Evolutionary conservation across 2,113 vertebrate genomes (phyloP), one percentile per base, ranked within the genome.

Genomic region (Pterocles burchelli): DNA sequence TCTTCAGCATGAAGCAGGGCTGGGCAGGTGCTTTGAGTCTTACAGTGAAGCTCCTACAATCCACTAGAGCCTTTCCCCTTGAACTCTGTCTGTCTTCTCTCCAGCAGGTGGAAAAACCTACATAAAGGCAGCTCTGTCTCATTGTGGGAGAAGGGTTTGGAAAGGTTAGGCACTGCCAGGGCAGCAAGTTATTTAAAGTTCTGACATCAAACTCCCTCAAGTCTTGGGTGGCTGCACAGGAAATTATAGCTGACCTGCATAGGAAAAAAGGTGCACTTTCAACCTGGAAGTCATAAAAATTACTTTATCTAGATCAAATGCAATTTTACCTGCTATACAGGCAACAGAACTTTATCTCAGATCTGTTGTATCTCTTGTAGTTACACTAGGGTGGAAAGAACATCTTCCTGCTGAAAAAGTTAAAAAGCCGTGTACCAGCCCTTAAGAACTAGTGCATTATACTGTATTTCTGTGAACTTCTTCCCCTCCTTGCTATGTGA

Each of bases 191-290:
- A 88, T 88, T 90, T 93, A 28, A 93, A 89, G 93, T 85, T 91
- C 89, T 93, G 85, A 93, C 45, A 70, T 95, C 77, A 91, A 66
- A 68, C 20, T 94, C 57, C 63, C n/a, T 76, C 28, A 58, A 43
- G 70, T 66, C 62, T 73, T 85, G 49, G 16, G 66, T 54, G 58
- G 13, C 77, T 82, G 62, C 16, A 22, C 61, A 49, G 81, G 70
- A 82, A 91, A 95, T 92, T 89, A 52, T 48, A 93, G 77, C 68
- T 95, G 91, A 94, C 94, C 95, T 95, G 81, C 87, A 94, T 87
- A 85, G 87, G 77, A 89, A 96, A 93, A 79, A n/a, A 95, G 81
- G 28, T 85, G 58, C 89, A 18, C 81, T 83, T 94, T 54, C 49
- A 85, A 52, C n/a, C 38, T 87, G 49, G 94, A 85, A 88, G 81